Base-by-base conservation (phyloP, 2,888 invertebrate genomes). In the Andrena hattorfiana region DNA sequence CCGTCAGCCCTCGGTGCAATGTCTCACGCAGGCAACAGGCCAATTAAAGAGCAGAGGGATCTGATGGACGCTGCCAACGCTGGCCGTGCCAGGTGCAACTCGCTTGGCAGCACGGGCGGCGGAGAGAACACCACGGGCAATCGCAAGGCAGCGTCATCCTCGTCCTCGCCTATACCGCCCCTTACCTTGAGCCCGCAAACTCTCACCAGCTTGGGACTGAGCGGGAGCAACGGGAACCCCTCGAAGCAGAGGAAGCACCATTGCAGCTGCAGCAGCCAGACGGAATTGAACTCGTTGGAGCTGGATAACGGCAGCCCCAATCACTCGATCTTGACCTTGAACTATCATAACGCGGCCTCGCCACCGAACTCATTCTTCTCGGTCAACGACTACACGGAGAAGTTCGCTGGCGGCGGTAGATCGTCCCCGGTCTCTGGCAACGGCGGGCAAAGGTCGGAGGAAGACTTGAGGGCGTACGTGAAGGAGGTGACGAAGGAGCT, bases 401-500 rank as follows among this genome's bases (percentile, higher is more conserved):
- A 88, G 49, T 72, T 84, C 42, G 68, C 85, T 4, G 88, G 79
- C 3, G 90, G 92, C 4, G 93, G 94, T 0, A 89, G 93, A 26
- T 93, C 92, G 2, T 94, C 94, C 0, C 94, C 94, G 0, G 87
- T 92, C 5, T 86, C 91, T 0, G 87, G 89, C 2, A 91, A 87
- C 35, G 74, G 84, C 4, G 88, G 92, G 16, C 93, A 92, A 4
- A 92, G 92, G 30, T 93, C 92, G 74, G 94, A 96, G 0, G 96
- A 96, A 85, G 97, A 97, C 89, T 93, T 97, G 35, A 96, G 97
- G 88, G 97, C 97, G 0, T 97, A 97, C 89, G 96, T 97, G 1
- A 96, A 97, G 89, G 97, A 97, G 94, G 96, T 97, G 93, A 97
- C 97, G 4, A 96, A 96, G 94, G 97, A 97, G 94, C 94, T 97